A percentile compares a stretch with the other conserved stretches of the same genome.
These are phyloP conservation scores for Rhinogobio ventralis DNA, from an alignment of 2,797 vertebrate species.

Conservation along the genomic window DNA sequence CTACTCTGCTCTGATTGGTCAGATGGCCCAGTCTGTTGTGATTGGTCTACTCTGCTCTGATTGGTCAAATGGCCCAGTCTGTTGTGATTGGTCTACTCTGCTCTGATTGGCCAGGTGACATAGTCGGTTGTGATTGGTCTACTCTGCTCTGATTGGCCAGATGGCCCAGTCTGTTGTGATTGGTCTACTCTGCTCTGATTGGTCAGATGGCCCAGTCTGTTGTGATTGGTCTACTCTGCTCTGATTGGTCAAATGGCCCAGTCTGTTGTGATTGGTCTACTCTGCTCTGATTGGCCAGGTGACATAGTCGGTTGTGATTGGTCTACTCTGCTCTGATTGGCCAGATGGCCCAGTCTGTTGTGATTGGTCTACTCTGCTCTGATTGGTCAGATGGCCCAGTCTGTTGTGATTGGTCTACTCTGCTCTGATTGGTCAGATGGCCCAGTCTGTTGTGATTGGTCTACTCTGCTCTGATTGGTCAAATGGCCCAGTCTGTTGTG, in stretches of 20 bases:
- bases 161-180: background rate
- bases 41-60: no score
- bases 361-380: background rate
- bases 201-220: background rate
- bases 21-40: no score
- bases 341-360: no score
- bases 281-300: background rate
- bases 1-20: no score
- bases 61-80: no score
- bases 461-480: no score
- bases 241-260: background rate
- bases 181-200: background rate
- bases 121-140: background rate
- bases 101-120: no score
- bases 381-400: background rate
- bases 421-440: no score
- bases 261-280: background rate
- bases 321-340: background rate
- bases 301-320: background rate
- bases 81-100: no score
- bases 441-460: no score
- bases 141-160: background rate
- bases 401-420: no score
- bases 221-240: background rate
- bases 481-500: background rate